Evolutionary conservation across 2,888 invertebrate genomes (phyloP), one percentile per base, ranked within the genome.

Genomic region (Cryptus armator): DNA sequence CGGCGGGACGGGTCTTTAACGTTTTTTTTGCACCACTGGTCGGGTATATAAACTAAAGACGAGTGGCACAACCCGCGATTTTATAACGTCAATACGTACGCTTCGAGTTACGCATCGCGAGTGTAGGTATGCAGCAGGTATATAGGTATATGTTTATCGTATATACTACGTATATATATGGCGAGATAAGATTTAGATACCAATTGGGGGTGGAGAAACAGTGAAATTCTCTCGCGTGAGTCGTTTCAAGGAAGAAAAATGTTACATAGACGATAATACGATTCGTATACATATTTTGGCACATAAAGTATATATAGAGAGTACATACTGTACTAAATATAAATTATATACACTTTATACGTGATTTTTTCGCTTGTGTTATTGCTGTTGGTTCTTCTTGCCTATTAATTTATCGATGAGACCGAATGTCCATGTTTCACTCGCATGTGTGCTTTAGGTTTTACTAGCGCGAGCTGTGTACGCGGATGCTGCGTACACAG

Each of bases 351-450:
- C 3, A 3, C 2, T 24, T 24, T 24, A 24, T 24, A 24, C 24
- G 24, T 3, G 24, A 53, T 14, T 16, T 43, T 24, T 68, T 59
- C 72, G 62, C 59, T 12, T n/a, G 16, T 48, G 77, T 29, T 72
- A 32, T 51, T 53, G 53, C 53, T 10, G 67, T 32, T 48, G 67
- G 51, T 68, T 81, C 78, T 46, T 72, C 85, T 86, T 80, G 67
- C 78, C 88, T 87, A 89, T 88, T 87, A 88, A 89, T 89, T 89
- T 87, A 89, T 89, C 87, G 84, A 85, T 79, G 85, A 84, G 82
- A 59, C 64, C 81, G 37, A 74, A 87, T 85, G 85, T 85, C 72
- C 59, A 66, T 64, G 64, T 70, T 75, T 70, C 68, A 51, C 59
- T n/a, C 29, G 32, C 12, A 46, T 68, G 62, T 51, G 66, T 56